These are phyloP conservation scores for Nymphalis c-album DNA, from an alignment of 2,888 invertebrate species.

Conservation along the genomic window DNA sequence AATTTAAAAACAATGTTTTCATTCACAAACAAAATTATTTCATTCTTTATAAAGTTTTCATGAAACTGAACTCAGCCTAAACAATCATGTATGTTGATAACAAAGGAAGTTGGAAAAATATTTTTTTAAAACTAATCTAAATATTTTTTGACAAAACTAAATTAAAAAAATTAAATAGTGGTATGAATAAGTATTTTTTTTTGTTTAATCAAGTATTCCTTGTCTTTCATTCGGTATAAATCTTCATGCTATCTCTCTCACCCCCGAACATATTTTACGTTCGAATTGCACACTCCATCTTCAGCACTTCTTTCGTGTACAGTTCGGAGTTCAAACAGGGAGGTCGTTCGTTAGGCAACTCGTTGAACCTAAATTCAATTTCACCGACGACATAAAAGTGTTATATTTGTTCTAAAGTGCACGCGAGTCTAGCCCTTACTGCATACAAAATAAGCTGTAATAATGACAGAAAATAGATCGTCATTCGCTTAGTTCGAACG, in stretches of 20 bases:
- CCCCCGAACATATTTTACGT: neutral
- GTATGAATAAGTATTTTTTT: neutral
- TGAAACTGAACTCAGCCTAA: neutral
- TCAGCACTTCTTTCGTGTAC: constrained; percentile 16
- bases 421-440: constrained; percentile 10
- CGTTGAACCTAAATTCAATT: constrained; percentile 42
- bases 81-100: too few species aligned
- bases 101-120: too few species aligned
- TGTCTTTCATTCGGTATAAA: neutral
- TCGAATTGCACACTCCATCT: constrained; percentile 11
- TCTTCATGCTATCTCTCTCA: neutral
- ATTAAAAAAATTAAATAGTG: neutral
- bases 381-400: constrained; percentile 32
- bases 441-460: constrained; percentile 17
- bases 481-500: constrained; percentile 9
- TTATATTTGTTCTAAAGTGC: constrained; percentile 13
- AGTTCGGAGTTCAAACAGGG: constrained; percentile 22
- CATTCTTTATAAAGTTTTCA: neutral
- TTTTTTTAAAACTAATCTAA: too few species aligned
- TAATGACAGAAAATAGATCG: constrained; percentile 6
- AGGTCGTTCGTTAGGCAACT: constrained; percentile 37
- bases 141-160: too few species aligned
- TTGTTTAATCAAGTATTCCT: too few species aligned
- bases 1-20: neutral
- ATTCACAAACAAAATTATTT: neutral